Evolutionary conservation across 2,888 invertebrate genomes (phyloP).

Genomic region (Zeuzera pyrina): DNA sequence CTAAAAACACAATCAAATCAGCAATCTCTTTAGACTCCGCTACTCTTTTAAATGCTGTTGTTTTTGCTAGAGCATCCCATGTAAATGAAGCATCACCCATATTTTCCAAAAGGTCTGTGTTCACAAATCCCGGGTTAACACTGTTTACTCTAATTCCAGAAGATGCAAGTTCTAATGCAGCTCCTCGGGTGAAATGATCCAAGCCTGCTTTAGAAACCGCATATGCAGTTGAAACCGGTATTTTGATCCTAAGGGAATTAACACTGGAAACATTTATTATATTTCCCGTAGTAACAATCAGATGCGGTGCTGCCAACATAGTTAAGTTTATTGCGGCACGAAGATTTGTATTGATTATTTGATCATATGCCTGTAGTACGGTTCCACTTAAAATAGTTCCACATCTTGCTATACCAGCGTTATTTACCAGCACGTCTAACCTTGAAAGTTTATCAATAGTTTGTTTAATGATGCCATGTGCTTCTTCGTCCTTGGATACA

Average conservation of each 20-base stretch:
- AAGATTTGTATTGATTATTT: conserved; percentile 23
- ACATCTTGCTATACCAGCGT: conserved; percentile 20
- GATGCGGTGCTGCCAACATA: conserved; percentile 20
- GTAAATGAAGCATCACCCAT: conserved; percentile 37
- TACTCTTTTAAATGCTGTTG: not conserved
- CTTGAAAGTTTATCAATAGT: conserved; percentile 19
- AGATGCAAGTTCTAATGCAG: conserved; percentile 75
- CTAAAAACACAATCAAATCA: not conserved
- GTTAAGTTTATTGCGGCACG: conserved; percentile 22
- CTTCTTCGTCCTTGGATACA: conserved; percentile 22
- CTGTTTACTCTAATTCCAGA: conserved; percentile 75
- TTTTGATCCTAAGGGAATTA: conserved; percentile 11
- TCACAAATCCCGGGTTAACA: conserved; percentile 81
- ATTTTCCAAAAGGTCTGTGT: conserved; percentile 27
- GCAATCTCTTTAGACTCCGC: not conserved
- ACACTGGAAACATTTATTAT: conserved; percentile 29
- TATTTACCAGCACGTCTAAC: conserved; percentile 26
- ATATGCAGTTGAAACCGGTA: conserved; percentile 42
- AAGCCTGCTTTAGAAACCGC: conserved; percentile 80
- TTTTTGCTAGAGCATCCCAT: not conserved
- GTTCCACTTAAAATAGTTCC: conserved; percentile 16
- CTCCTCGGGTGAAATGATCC: conserved; percentile 80
- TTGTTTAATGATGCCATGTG: conserved; percentile 17
- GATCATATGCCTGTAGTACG: conserved; percentile 21
- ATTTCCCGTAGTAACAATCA: conserved; percentile 27